Evolutionary conservation across 2,888 invertebrate species (phyloP), one percentile per base, ranked within the genome.

Genomic region (Ichneumoninae sp.): DNA sequence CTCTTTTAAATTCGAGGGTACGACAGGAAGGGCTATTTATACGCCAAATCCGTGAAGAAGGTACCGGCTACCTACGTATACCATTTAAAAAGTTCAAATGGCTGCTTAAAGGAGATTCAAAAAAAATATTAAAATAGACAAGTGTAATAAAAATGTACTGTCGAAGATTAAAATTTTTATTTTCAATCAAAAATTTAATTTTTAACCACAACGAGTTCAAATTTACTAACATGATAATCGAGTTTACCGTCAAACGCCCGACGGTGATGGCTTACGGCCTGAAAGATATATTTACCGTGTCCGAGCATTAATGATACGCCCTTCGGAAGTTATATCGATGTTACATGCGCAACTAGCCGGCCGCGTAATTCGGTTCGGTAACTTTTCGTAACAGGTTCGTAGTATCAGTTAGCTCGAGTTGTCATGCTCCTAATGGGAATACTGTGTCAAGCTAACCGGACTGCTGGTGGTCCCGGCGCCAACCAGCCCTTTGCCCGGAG

Each of bases 381-480:
- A 84, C 81, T 74, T 74, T 76, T 84, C 83, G 57, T 68, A 84
- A 84, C 68, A 73, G 81, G 81, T 73, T 77, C 76, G 60, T 36
- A 82, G 74, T 57, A 26, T 57, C 75, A 73, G 83, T 83, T 83
- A 83, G 83, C 66, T 68, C 57, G 81, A 66, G 85, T 80, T 66
- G 76, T 60, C 66, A 30, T 13, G 30, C n/a, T 81, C 78, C 70
- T 85, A 82, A 85, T 86, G 82, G 85, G 77, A 85, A 85, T 86
- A 80, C 50, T 79, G 79, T 86, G 86, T 82, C 82, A 52, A 68
- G 74, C 75, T 74, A 79, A 79, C 79, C 54, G 74, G 80, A 77
- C 80, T 76, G 57, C 65, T 65, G 78, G 81, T 52, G 73, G 68
- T 81, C 75, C 77, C 60, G 84, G 83, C 79, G 83, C 75, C 79